Base-by-base conservation (phyloP, 2,113 vertebrate genomes). In the Marmota monax region DNA sequence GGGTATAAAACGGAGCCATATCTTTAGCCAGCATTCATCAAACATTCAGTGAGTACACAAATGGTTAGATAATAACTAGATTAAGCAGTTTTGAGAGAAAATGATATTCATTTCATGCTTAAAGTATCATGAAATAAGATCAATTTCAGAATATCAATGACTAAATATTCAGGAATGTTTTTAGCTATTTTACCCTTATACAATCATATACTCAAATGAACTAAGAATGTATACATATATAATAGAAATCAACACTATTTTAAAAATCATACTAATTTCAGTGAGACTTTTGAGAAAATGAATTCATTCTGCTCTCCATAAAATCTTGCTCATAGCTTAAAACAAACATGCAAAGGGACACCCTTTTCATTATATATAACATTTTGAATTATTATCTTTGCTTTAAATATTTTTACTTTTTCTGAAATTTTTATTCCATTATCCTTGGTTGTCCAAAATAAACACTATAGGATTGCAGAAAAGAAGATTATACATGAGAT, bases 71-170 rank as follows among this genome's bases (percentile, higher is more conserved):
- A 88, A 90, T 88, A 93, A 69, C 61, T 34, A 93, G n/a, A 94
- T 88, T 88, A 83, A 93, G 58, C 42, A 92, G 29, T 82, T 92
- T 95, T 77, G 42, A 96, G 69, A 80, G 87, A 96, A 95, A 96
- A 83, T 27, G 88, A 5, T 74, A 45, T 95, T 73, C 32, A 37
- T 90, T 97, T 96, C 87, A 95, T 83, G 84, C 73, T 70, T 92
- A 29, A 96, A 95, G 45, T 87, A 77, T 56, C 34, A 58, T 92
- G 79, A 67, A 95, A 95, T 97, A 32, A 94, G 93, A 91, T 94
- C 73, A 94, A 94, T 94, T 96, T 93, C 45, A 84, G 94, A 94
- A 91, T 83, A 79, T 84, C 77, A 90, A 23, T 93, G 51, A 51
- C 37, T 79, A 84, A 95, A 88, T 87, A 90, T 53, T 92, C n/a